These are phyloP conservation scores for Sisor rabdophorus DNA, from an alignment of 2,113 vertebrate species.

Conservation along the genomic window DNA sequence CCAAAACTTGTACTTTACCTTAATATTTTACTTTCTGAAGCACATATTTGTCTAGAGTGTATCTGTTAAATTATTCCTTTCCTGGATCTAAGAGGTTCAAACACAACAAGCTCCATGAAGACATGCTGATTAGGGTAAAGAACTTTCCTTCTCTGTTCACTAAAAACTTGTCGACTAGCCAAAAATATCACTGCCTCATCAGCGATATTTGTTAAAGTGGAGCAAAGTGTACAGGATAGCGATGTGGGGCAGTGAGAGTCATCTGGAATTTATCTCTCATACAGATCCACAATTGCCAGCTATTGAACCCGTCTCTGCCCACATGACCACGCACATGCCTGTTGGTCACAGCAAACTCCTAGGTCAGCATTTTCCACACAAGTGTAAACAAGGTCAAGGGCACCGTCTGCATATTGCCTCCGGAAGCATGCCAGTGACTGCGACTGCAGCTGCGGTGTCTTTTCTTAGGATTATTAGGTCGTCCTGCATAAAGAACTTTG, in stretches of 20 bases:
- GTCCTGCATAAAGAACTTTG: not conserved
- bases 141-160: not conserved
- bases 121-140: no score
- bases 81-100: no score
- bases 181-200: constrained; percentile 48
- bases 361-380: constrained; percentile 2
- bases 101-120: no score
- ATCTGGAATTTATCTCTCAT: constrained; percentile 13
- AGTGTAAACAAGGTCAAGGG: constrained; percentile 16
- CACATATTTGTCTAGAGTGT: no score
- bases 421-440: not conserved
- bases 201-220: constrained; percentile 32
- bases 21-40: no score
- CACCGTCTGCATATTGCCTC: not conserved
- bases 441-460: not conserved
- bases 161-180: constrained; percentile 2
- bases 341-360: constrained; percentile 9
- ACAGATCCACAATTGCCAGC: constrained; percentile 8
- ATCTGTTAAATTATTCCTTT: no score
- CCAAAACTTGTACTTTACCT: no score
- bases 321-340: constrained; percentile 3
- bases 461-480: not conserved
- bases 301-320: constrained; percentile 16
- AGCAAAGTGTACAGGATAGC: constrained; percentile 34
- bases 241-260: constrained; percentile 26